Evolutionary conservation across 2,797 vertebrate genomes (phyloP).

Genomic region (Sebastiscus tertius): DNA sequence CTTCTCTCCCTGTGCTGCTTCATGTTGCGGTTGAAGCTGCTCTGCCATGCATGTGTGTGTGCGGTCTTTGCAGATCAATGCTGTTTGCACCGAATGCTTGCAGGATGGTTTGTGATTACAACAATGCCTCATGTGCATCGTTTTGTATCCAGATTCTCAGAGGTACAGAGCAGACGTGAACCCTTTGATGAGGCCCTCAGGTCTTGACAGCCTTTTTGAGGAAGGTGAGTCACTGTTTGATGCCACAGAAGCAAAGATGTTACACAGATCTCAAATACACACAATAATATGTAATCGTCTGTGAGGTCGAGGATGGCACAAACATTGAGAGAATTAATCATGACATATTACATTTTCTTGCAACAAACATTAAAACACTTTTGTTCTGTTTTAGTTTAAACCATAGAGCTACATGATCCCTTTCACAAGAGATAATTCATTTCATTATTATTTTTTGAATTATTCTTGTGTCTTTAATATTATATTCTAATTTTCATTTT

Average conservation of each 20-base stretch:
- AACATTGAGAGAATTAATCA: not conserved
- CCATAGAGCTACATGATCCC: not conserved
- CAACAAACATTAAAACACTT: not conserved
- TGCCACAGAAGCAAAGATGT: not conserved
- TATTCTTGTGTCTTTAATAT: not conserved
- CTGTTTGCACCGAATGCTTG: constrained; percentile 28
- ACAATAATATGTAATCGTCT: not conserved
- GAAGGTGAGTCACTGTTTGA: constrained; percentile 67
- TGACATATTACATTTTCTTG: not conserved
- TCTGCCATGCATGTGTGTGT: not conserved
- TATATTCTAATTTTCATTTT: not conserved
- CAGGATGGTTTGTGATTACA: constrained; percentile 19
- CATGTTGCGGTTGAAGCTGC: constrained; percentile 37
- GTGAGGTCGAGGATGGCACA: not conserved
- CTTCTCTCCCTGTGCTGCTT: not conserved
- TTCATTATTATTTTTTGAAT: not conserved
- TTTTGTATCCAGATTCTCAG: constrained; percentile 73
- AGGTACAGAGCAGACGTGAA: constrained; percentile 56
- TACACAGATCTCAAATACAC: not conserved
- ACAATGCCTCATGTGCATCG: not conserved
- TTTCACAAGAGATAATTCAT: not conserved
- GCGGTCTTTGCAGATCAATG: constrained; percentile 5
- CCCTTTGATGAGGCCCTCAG: constrained; percentile 38
- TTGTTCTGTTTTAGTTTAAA: not conserved
- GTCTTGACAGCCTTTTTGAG: constrained; percentile 53